Conservation (phyloP, 2,888 invertebrate genomes). For the Nemoura dubitans region DNA sequence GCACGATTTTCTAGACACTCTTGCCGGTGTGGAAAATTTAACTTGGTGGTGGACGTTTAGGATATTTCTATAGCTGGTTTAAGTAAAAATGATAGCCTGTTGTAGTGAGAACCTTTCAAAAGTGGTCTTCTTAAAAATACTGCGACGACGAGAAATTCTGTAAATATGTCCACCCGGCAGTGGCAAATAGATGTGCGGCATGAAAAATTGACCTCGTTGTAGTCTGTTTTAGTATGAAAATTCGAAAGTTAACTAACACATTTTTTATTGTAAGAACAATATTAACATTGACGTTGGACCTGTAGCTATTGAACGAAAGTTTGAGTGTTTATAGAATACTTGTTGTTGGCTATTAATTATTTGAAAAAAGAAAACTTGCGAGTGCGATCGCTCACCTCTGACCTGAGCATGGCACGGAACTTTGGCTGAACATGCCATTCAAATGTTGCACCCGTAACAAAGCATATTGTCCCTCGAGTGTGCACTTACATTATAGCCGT, state of each 20-base stretch:
- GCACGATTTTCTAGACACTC: no score
- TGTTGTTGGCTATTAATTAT: slow-evolving; percentile 7
- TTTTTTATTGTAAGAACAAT: neutral
- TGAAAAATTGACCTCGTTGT: neutral
- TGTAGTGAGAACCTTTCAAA: neutral
- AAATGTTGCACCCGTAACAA: no score
- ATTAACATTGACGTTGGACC: neutral
- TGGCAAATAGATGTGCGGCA: neutral
- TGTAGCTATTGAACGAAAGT: neutral
- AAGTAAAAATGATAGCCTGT: neutral
- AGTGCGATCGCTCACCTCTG: neutral
- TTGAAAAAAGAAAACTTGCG: no score
- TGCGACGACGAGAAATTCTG: neutral
- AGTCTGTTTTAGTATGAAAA: neutral
- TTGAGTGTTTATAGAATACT: neutral
- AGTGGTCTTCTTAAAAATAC: neutral
- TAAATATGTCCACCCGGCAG: neutral
- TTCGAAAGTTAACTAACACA: neutral
- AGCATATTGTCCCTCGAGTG: no score
- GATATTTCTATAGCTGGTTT: neutral
- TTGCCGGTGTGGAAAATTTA: no score
- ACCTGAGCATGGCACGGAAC: neutral
- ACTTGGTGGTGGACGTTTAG: neutral
- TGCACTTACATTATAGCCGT: neutral
- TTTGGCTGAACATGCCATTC: no score